Evolutionary conservation across 2,797 vertebrate genomes (phyloP), one percentile per base, ranked within the genome.

Genomic region (Perodicticus potto): DNA sequence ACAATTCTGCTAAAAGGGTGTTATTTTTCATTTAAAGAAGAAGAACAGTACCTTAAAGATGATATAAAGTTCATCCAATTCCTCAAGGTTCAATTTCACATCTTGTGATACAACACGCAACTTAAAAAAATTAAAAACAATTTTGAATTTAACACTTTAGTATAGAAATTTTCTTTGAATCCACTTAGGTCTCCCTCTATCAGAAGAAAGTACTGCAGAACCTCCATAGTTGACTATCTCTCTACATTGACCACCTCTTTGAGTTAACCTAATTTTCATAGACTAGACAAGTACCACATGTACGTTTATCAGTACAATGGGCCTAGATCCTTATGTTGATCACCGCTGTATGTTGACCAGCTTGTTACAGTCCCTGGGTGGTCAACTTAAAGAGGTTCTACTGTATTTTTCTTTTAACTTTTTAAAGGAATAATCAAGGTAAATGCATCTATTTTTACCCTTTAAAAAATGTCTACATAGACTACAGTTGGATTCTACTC

Each of bases 101-200:
- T 99, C 99, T 97, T 99, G 99, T 86, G 99, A 99, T 86, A 99
- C 99, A 94, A 99, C 99, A 70, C 99, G 99, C 45, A 99, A 98
- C 99, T 99, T 97, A 96, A 99, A 98, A 88, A 92, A 93, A 97
- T 63, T 3, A 93, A 91, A 92, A 96, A 32, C 43, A 94, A 82
- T 76, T 29, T 40, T 77, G 53, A 96, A 77, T 80, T 89, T 94
- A 94, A 92, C 22, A 94, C 63, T 81, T 70, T 3, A 81, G 40
- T 77, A 96, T 2, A 94, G 34, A 91, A 96, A 95, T 82, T 80
- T 11, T 89, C 57, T 86, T 89, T 84, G 34, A 93, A 82, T 69
- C n/a, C 40, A 94, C 49, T 94, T 78, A 86, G 67, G 61, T 77
- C 37, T 89, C n/a, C 7, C 78, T 93, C 61, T 95, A 22, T 3